Evolutionary conservation across 2,113 vertebrate species (phyloP).

Genomic region (Pluvianellus socialis): DNA sequence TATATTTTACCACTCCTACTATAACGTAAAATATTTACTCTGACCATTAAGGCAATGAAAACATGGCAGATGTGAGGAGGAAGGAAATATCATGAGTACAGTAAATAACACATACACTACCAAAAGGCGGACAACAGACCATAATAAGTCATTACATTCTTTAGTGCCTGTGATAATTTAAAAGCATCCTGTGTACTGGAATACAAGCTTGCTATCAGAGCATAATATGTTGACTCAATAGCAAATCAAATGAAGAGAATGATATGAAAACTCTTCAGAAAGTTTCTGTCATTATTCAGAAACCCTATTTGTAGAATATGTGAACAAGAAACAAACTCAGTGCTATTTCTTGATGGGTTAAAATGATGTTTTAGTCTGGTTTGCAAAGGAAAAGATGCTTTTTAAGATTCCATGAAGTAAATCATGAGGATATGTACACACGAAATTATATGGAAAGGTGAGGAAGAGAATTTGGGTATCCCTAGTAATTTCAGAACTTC

Average conservation of each 20-base stretch:
- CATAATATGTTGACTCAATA: background rate
- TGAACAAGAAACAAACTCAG: background rate
- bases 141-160: background rate
- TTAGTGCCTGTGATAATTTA: background rate
- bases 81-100: background rate
- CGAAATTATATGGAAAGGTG: background rate
- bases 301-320: background rate
- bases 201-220: background rate
- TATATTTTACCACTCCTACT: background rate
- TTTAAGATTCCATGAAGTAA: background rate
- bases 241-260: background rate
- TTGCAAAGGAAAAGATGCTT: background rate
- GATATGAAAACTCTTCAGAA: background rate
- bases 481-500: background rate
- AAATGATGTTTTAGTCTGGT: background rate
- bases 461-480: background rate
- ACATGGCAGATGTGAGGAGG: background rate
- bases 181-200: background rate
- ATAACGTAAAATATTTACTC: background rate
- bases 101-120: conserved; percentile 6
- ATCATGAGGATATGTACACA: background rate
- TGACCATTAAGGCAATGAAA: background rate
- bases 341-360: background rate
- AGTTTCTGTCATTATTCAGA: background rate
- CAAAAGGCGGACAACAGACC: background rate